These are phyloP conservation scores for Sparidentex hasta DNA, from an alignment of 2,797 vertebrate species.

Conservation along the genomic window DNA sequence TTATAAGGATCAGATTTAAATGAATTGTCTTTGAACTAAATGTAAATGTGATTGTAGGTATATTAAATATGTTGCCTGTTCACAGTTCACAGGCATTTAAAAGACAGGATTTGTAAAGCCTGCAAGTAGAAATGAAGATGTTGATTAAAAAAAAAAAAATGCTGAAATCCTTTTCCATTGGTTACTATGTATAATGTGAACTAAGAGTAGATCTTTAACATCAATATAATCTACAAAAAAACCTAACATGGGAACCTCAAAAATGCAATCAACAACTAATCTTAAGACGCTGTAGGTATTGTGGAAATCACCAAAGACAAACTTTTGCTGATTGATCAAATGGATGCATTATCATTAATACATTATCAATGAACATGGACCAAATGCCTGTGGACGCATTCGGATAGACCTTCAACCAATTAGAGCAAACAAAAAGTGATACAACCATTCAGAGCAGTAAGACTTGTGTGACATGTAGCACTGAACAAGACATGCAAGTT, in stretches of 20 bases:
- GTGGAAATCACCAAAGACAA: too few relatives aligned
- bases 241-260: not conserved
- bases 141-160: not conserved
- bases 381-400: too few relatives aligned
- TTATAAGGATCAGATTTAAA: slow-evolving; percentile 1
- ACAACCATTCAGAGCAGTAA: too few relatives aligned
- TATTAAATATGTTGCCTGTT: not conserved
- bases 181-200: not conserved
- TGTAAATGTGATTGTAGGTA: not conserved
- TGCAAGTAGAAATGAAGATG: not conserved
- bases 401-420: too few relatives aligned
- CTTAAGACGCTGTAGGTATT: not conserved
- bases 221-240: not conserved
- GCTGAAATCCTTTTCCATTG: not conserved
- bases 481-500: too few relatives aligned
- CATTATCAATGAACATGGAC: too few relatives aligned
- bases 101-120: not conserved
- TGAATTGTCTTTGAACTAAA: not conserved
- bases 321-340: too few relatives aligned
- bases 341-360: too few relatives aligned
- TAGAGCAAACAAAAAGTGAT: too few relatives aligned
- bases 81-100: not conserved
- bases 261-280: not conserved
- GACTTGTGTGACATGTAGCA: too few relatives aligned
- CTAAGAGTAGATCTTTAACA: not conserved